Conservation (phyloP, 2,113 vertebrate species). For the Sander lucioperca region DNA sequence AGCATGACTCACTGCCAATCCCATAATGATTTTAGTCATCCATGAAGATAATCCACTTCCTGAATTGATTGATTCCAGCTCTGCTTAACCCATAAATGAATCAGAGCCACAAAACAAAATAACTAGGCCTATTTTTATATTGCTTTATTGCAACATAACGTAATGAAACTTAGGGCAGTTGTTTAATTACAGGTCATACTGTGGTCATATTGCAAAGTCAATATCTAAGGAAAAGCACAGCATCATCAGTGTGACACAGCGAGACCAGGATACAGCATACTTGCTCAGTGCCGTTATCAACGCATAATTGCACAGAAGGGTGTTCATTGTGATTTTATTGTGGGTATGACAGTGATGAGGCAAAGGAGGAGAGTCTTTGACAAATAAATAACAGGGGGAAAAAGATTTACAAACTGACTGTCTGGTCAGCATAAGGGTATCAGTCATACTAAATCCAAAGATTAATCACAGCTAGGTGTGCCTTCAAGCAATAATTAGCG, state of each 20-base stretch:
- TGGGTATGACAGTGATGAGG: background rate
- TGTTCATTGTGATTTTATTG: constrained; percentile 8
- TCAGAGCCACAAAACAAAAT: background rate
- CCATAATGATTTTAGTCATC: background rate
- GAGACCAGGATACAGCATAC: background rate
- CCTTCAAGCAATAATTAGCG: background rate
- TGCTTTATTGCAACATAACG: background rate
- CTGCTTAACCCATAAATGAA: background rate
- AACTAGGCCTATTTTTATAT: background rate
- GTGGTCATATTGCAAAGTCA: background rate
- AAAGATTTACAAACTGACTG: background rate
- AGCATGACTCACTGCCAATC: background rate
- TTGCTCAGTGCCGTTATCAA: background rate
- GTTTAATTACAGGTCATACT: background rate
- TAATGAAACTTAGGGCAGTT: background rate
- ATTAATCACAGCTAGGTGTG: constrained; percentile 19
- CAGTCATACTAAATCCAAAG: background rate
- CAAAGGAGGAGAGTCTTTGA: background rate
- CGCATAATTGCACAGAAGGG: background rate
- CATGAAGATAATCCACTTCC: constrained; percentile 7
- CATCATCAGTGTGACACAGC: constrained; percentile 8
- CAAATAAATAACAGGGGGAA: background rate
- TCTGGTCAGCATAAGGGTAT: background rate
- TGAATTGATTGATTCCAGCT: background rate
- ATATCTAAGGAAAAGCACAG: constrained; percentile 1